These are phyloP conservation scores for Zaprionus taronus DNA, from an alignment of 1,140 invertebrate species.

Conservation along the genomic window DNA sequence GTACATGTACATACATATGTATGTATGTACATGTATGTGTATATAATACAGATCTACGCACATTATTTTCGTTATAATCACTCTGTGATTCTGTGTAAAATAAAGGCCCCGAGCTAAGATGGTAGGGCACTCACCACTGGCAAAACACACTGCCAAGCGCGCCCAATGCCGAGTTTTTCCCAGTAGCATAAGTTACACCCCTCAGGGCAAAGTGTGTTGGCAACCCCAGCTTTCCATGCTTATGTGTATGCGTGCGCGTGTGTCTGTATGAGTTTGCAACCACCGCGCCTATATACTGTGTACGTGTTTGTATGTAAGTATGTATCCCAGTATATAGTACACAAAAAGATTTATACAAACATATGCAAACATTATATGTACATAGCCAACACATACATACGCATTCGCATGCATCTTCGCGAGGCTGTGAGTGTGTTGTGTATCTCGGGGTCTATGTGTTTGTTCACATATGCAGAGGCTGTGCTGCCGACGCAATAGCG, in stretches of 20 bases:
- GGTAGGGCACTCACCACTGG: slow-evolving; percentile 73
- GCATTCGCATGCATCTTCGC: slow-evolving; percentile 8
- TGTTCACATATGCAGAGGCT: slow-evolving; percentile 64
- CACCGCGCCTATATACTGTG: slow-evolving; percentile 43
- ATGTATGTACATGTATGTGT: not conserved
- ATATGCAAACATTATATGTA: slow-evolving; percentile 23
- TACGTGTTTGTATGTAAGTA: slow-evolving; percentile 13
- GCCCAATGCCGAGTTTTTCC: slow-evolving; percentile 75
- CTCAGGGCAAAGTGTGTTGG: slow-evolving; percentile 69
- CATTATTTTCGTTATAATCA: slow-evolving; percentile 52
- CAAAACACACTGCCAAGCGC: slow-evolving; percentile 59
- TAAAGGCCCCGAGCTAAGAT: slow-evolving; percentile 59
- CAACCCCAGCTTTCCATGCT: slow-evolving; percentile 70
- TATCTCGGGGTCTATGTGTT: slow-evolving; percentile 21
- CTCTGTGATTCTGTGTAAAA: slow-evolving; percentile 57
- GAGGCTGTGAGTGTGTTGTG: slow-evolving; percentile 16
- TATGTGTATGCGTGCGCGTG: slow-evolving; percentile 19
- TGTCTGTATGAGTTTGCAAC: slow-evolving; percentile 40
- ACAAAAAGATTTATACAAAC: slow-evolving; percentile 27
- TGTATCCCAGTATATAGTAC: slow-evolving; percentile 9
- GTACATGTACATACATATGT: not conserved
- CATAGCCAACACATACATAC: slow-evolving; percentile 10
- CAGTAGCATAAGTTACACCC: slow-evolving; percentile 82
- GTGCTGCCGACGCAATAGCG: slow-evolving; percentile 56
- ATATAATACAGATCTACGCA: slow-evolving; percentile 12